Evolutionary conservation across 2,888 invertebrate species (phyloP).

Genomic region (Synanthedon andrenaeformis): DNA sequence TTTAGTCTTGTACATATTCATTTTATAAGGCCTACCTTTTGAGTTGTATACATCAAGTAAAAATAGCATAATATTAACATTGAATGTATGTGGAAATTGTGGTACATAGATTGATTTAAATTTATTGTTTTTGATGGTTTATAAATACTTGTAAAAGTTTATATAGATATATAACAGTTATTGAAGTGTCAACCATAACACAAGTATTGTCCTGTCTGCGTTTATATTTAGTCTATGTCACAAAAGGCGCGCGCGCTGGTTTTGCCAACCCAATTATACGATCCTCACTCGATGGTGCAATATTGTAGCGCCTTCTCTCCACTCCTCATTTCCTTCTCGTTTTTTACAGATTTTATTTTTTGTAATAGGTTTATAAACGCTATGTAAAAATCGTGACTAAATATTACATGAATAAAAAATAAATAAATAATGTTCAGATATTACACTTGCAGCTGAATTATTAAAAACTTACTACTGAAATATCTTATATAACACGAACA

Average conservation of each 20-base stretch:
- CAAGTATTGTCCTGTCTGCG: neutral
- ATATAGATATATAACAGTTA: too few species aligned
- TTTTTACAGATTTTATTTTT: slow-evolving; percentile 9
- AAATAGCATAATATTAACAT: too few species aligned
- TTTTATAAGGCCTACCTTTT: too few species aligned
- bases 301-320: slow-evolving; percentile 29
- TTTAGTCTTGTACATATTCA: too few species aligned
- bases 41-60: too few species aligned
- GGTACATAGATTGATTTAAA: too few species aligned
- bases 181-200: too few species aligned
- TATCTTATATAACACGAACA: neutral
- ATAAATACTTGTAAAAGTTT: too few species aligned
- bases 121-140: too few species aligned
- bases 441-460: neutral
- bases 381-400: neutral
- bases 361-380: slow-evolving; percentile 20
- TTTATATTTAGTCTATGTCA: slow-evolving; percentile 13
- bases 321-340: slow-evolving; percentile 13
- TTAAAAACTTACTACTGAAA: neutral
- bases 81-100: too few species aligned
- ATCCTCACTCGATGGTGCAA: slow-evolving; percentile 30
- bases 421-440: too few species aligned
- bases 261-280: slow-evolving; percentile 47
- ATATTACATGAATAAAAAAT: neutral
- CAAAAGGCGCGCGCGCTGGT: slow-evolving; percentile 12